Percentiles rank a stretch among this genome's conserved stretches.
Evolutionary conservation across 2,797 vertebrate species (phyloP).

Genomic region (Coilia nasus): DNA sequence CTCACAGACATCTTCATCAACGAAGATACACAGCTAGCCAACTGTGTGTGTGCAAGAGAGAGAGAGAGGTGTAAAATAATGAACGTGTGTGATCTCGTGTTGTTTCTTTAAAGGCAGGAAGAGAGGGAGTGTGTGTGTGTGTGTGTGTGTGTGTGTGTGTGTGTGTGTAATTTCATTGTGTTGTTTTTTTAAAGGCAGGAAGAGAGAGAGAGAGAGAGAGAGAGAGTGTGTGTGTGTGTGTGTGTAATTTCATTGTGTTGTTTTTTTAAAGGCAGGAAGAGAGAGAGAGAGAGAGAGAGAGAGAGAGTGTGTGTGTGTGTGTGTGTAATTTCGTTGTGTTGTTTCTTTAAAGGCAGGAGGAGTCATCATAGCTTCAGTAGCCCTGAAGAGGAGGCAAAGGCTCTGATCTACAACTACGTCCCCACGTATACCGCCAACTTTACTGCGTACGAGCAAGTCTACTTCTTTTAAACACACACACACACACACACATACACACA

Average conservation of each 20-base stretch:
- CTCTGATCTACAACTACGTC: conserved; percentile 76
- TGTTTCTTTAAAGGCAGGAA: too few species aligned
- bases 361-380: conserved; percentile 73
- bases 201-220: too few species aligned
- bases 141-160: too few species aligned
- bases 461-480: conserved; percentile 75
- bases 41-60: too few species aligned
- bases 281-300: too few species aligned
- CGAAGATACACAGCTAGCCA: conserved; percentile 74
- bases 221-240: too few species aligned
- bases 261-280: conserved; percentile 73
- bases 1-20: conserved; percentile 76
- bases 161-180: too few species aligned
- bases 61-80: too few species aligned
- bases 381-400: conserved; percentile 65
- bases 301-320: background rate
- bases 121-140: background rate
- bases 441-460: conserved; percentile 75
- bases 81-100: too few species aligned
- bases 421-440: conserved; percentile 71
- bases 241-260: background rate
- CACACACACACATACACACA: background rate
- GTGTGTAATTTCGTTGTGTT: background rate
- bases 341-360: conserved; percentile 70
- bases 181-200: too few species aligned